Base-by-base conservation (phyloP, 1,140 invertebrate genomes). In the Zaprionus tsacasi region DNA sequence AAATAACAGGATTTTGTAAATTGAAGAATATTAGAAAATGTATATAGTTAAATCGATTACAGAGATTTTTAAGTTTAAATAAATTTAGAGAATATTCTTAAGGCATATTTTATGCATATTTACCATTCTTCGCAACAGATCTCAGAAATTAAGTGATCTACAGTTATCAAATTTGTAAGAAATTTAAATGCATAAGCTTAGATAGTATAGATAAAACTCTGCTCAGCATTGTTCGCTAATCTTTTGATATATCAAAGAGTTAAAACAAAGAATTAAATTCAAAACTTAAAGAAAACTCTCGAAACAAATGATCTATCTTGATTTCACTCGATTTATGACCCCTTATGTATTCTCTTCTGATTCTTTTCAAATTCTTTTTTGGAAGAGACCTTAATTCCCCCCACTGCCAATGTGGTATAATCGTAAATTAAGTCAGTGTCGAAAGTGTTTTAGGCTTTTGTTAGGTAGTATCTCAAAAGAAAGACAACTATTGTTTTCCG, bases 401-500 rank as follows among this genome's bases (percentile, higher is more conserved):
- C 1, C 6, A 15, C 27, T 3, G 27, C 27, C 27, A 30, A 15
- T 45, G 15, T 1, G 15, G n/a, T 45, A 45, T 3, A 45, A 45
- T 15, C 40, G 17, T 11, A 50, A 50, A 50, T 50, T 11, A 25
- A 50, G 15, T 25, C 2, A 21, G 45, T 25, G 17, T 11, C 17
- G 17, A 50, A n/a, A 50, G 45, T 50, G 45, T 25, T 50, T 21
- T 12, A 50, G 12, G 45, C 10, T 50, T 21, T 50, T 50, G 45
- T 50, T 13, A 1, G 38, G 21, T 21, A 2, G 4, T 0, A 40
- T 5, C 4, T 38, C 13, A 0, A 40, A 13, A n/a, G 13, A 40
- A 40, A 40, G 13, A 3, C 3, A 17, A 25, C 17, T 12, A 25
- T 50, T 50, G 45, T 50, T 50, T 50, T 25, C 17, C 10, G 8